A percentile compares a stretch with the other conserved stretches of the same genome.
Conservation (phyloP, 2,888 invertebrate genomes). For the Dryobotodes eremita region DNA sequence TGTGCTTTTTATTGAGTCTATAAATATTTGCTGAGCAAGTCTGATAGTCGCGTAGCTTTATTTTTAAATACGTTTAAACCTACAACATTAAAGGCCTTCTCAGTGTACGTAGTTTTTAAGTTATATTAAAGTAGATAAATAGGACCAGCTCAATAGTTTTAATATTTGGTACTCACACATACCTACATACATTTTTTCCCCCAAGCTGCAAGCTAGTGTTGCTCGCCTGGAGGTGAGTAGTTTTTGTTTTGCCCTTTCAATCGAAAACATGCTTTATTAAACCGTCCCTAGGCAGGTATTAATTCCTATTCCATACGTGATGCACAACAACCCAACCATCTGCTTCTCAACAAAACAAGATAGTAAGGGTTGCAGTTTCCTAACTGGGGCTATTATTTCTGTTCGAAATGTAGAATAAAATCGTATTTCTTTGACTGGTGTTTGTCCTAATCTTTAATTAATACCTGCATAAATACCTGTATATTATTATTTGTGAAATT, state of each 20-base stretch:
- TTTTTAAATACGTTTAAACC: slow-evolving; percentile 59
- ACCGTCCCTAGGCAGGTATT: no score
- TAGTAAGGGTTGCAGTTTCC: no score
- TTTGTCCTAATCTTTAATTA: neutral
- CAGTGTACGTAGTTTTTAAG: slow-evolving; percentile 49
- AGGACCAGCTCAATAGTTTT: slow-evolving; percentile 41
- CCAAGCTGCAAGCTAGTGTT: no score
- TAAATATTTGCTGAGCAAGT: slow-evolving; percentile 74
- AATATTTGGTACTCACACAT: neutral
- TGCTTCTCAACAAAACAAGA: no score
- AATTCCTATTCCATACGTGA: no score
- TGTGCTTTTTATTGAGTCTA: slow-evolving; percentile 72
- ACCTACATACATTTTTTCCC: no score
- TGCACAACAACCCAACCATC: no score
- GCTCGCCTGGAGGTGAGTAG: no score
- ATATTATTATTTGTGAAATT: slow-evolving; percentile 39
- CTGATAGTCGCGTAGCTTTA: slow-evolving; percentile 67
- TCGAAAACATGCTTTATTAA: no score
- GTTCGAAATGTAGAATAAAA: neutral
- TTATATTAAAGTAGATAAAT: slow-evolving; percentile 54
- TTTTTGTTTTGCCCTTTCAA: no score
- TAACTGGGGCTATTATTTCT: neutral
- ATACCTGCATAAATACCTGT: neutral
- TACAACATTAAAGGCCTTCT: slow-evolving; percentile 68
- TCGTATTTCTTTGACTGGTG: neutral